Evolutionary conservation across 2,113 vertebrate genomes (phyloP).

Genomic region (Rattus rattus): DNA sequence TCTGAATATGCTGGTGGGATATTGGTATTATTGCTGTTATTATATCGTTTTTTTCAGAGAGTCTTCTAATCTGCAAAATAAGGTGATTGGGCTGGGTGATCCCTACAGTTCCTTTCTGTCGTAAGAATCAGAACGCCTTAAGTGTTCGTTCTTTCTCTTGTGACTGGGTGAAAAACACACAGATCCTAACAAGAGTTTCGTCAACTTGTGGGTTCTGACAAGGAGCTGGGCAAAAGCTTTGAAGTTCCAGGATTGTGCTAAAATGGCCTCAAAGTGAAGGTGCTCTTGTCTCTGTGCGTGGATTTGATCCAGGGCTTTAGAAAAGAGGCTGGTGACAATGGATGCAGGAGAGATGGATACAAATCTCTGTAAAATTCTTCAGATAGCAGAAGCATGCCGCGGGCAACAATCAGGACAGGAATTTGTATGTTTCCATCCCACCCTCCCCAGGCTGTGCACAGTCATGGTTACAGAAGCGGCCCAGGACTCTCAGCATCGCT

Average conservation of each 20-base stretch:
- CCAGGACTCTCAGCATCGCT: background rate
- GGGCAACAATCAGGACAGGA: constrained; percentile 52
- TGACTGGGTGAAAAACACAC: background rate
- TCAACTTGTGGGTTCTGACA: background rate
- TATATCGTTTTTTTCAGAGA: background rate
- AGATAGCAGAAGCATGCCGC: background rate
- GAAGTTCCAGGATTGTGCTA: constrained; percentile 46
- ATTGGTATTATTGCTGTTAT: background rate
- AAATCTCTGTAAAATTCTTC: constrained; percentile 65
- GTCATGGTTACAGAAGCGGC: constrained; percentile 30
- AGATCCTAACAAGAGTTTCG: background rate
- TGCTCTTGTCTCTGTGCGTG: constrained; percentile 25
- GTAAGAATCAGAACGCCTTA: background rate
- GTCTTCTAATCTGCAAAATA: constrained; percentile 30
- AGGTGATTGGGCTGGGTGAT: background rate
- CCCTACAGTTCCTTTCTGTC: background rate
- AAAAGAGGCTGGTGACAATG: constrained; percentile 4
- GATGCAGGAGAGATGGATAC: constrained; percentile 40
- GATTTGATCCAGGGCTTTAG: constrained; percentile 52
- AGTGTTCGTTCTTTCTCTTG: background rate
- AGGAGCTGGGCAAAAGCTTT: background rate
- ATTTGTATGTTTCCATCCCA: constrained; percentile 61
- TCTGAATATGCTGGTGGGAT: background rate
- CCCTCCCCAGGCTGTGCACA: background rate
- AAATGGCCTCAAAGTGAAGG: constrained; percentile 5